phyloP scores from a whole-genome alignment of 2,797 vertebrate genomes.

The Tiaroga cobitis region DNA sequence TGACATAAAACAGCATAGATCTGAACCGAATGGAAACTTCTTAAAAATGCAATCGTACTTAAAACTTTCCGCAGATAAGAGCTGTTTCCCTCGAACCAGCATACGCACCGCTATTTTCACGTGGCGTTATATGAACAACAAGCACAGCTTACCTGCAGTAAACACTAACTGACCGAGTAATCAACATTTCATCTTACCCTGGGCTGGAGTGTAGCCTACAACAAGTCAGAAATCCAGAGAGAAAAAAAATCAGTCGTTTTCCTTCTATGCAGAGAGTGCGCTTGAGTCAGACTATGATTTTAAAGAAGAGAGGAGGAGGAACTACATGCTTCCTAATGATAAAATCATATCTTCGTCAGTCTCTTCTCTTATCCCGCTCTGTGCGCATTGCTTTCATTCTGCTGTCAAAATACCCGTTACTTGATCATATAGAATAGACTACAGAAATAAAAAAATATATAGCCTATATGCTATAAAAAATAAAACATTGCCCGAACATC shows the following conservation, averaged over 20 bases:
- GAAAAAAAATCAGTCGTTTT: neutral
- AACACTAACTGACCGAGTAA: neutral
- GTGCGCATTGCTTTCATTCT: neutral
- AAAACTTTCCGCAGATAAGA: neutral
- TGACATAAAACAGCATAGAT: neutral
- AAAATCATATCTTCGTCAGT: neutral
- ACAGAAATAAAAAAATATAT: too few species aligned
- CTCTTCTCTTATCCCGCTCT: neutral
- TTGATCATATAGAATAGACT: neutral
- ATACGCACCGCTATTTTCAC: neutral
- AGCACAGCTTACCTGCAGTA: neutral
- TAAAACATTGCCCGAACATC: too few species aligned
- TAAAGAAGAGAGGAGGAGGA: constrained; percentile 16
- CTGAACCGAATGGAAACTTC: neutral
- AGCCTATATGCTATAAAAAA: too few species aligned
- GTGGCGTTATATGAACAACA: neutral
- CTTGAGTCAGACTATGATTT: neutral
- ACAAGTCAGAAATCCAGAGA: neutral
- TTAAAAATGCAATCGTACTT: neutral
- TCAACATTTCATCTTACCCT: constrained; percentile 19
- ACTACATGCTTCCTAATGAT: constrained; percentile 4
- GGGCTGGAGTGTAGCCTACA: neutral
- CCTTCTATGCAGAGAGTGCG: neutral
- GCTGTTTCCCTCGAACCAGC: neutral
- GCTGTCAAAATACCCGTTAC: too few species aligned